A percentile compares a stretch with the other conserved stretches of the same genome.
phyloP scores from a whole-genome alignment of 1,140 invertebrate species.

The Drosophila nannoptera region DNA sequence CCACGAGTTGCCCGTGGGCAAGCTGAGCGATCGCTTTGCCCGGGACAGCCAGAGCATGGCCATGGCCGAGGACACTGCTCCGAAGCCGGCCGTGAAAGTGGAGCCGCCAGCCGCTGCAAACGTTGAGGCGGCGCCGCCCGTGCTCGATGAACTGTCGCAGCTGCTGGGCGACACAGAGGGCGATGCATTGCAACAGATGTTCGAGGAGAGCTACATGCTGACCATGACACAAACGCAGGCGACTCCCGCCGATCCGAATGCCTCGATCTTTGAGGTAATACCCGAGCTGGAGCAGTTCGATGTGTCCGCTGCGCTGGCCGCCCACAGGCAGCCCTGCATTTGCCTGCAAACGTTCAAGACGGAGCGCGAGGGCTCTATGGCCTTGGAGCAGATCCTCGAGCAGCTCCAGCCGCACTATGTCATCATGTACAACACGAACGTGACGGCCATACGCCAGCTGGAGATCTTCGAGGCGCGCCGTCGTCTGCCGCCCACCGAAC shows the following conservation, averaged over 20 bases:
- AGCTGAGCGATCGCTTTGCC: constrained; percentile 80
- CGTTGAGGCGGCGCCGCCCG: not conserved
- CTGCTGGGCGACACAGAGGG: constrained; percentile 53
- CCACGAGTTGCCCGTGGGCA: constrained; percentile 81
- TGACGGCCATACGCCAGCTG: constrained; percentile 91
- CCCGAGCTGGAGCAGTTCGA: constrained; percentile 85
- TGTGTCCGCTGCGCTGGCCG: constrained; percentile 81
- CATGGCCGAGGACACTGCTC: not conserved
- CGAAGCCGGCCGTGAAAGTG: not conserved
- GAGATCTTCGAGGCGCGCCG: constrained; percentile 91
- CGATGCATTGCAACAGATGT: constrained; percentile 72
- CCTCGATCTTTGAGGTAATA: constrained; percentile 83
- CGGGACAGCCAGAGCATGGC: constrained; percentile 26
- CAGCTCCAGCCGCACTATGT: constrained; percentile 89
- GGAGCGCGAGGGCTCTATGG: constrained; percentile 84
- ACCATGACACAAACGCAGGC: constrained; percentile 83
- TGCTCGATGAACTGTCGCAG: constrained; percentile 64
- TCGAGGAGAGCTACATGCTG: constrained; percentile 84
- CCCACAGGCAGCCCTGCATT: constrained; percentile 82
- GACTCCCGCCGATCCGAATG: constrained; percentile 64
- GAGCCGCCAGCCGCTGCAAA: not conserved
- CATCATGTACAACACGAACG: constrained; percentile 94
- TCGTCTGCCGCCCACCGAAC: constrained; percentile 81
- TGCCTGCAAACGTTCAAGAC: constrained; percentile 88
- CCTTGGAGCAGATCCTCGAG: constrained; percentile 84